Conservation (phyloP, 2,888 invertebrate genomes). For the Cosmorhoe ocellata region DNA sequence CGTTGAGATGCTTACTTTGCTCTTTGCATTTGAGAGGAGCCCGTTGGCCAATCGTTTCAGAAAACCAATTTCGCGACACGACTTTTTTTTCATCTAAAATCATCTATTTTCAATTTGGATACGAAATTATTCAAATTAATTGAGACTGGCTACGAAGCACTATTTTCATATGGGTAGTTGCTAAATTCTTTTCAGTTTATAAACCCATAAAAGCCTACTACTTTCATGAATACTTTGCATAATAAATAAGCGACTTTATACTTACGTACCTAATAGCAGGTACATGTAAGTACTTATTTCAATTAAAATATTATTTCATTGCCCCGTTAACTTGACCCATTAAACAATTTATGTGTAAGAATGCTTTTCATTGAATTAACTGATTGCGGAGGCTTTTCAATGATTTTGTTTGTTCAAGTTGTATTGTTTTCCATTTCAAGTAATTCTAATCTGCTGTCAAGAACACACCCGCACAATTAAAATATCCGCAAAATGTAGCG, state of each 20-base stretch:
- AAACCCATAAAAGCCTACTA: no score
- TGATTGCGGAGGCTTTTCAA: slow-evolving; percentile 1
- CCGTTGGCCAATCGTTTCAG: background rate
- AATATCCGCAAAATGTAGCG: no score
- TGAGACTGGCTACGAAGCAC: slow-evolving; percentile 7
- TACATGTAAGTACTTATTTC: no score
- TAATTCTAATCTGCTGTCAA: background rate
- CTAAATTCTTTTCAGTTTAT: slow-evolving; percentile 4
- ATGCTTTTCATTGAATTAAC: background rate
- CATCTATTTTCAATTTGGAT: background rate
- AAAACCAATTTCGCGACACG: no score
- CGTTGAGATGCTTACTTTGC: background rate
- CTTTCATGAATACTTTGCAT: no score
- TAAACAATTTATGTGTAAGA: slow-evolving; percentile 24
- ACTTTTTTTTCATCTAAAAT: no score
- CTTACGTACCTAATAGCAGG: no score
- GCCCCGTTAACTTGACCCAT: slow-evolving; percentile 2
- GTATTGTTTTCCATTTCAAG: background rate
- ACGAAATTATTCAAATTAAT: background rate
- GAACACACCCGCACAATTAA: background rate
- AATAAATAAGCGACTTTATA: no score
- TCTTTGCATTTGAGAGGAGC: background rate
- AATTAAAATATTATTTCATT: background rate
- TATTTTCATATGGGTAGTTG: slow-evolving; percentile 1
- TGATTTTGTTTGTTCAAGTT: slow-evolving; percentile 6